Evolutionary conservation across 2,113 vertebrate species (phyloP).

Genomic region (Lutjanus erythropterus): DNA sequence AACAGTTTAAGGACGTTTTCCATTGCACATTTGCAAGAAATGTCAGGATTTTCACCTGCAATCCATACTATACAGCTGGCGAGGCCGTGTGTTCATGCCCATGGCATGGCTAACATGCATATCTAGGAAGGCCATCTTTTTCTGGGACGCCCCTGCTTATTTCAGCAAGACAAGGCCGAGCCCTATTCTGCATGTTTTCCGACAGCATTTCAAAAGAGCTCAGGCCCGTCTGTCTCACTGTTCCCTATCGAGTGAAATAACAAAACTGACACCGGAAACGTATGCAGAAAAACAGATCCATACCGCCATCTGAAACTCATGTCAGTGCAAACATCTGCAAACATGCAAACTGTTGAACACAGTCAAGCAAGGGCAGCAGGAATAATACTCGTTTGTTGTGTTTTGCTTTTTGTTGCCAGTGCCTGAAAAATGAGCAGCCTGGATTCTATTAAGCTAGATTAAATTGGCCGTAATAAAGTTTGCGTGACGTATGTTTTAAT

Average conservation of each 20-base stretch:
- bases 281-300: neutral
- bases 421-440: slow-evolving; percentile 51
- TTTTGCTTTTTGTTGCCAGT: slow-evolving; percentile 41
- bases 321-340: neutral
- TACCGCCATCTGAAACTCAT: neutral
- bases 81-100: too few species aligned
- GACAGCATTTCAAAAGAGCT: too few species aligned
- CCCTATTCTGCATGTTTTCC: too few species aligned
- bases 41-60: too few species aligned
- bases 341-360: neutral
- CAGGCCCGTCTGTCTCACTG: too few species aligned
- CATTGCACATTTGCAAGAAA: too few species aligned
- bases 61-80: too few species aligned
- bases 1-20: too few species aligned
- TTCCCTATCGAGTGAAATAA: neutral
- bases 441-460: slow-evolving; percentile 54
- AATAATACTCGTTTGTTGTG: slow-evolving; percentile 30
- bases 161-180: too few species aligned
- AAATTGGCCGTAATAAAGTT: slow-evolving; percentile 63
- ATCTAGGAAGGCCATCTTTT: too few species aligned
- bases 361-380: slow-evolving; percentile 23
- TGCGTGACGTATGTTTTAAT: slow-evolving; percentile 55
- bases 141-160: too few species aligned
- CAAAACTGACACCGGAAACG: neutral
- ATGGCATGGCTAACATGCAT: too few species aligned